Evolutionary conservation across 2,113 vertebrate species (phyloP), one percentile per base, ranked within the genome.

Genomic region (Strigops habroptila): DNA sequence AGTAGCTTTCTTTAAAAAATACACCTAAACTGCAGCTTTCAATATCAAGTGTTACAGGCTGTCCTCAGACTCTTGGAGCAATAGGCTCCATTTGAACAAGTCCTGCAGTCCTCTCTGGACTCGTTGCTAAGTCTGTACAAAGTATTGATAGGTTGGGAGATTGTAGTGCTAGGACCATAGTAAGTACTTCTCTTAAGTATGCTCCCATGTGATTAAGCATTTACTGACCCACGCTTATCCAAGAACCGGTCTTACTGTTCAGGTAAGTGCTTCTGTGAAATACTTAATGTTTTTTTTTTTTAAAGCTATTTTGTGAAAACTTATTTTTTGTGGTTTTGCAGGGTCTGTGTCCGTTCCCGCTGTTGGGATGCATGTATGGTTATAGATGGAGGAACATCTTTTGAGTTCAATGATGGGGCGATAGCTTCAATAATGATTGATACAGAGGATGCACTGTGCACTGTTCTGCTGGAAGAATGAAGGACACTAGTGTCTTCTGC

Each of bases 351-450:
- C 23, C 99, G 99, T 31, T 99, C 99, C 5, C 98, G 99, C 18
- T 99, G 99, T 60, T 99, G 99, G 99, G 99, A 99, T 39, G 99
- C 99, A 11, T 99, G 99, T 92, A 99, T 99, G 99, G 99, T 99
- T 96, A 98, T 99, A 22, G 99, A 99, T 57, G 99, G 99, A 43
- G 99, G 99, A 90, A 99, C 98, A 14, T 99, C 99, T 17, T 99
- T 99, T 65, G 99, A 99, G 91, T 99, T 99, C 94, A 99, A 99
- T 49, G 99, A 99, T 31, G 99, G 99, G 19, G 99, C 99, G 12
- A 99, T 99, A 77, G 99, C 99, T 53, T 99, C 99, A 0, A 98
- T 99, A 97, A 93, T 97, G 96, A 98, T 99, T 62, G 97, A 98
- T 31, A 98, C 98, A 60, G 99, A 99, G 44, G 99, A 99, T 90